Base-by-base conservation (phyloP, 2,888 invertebrate genomes). In the Allolobophora icterica region DNA sequence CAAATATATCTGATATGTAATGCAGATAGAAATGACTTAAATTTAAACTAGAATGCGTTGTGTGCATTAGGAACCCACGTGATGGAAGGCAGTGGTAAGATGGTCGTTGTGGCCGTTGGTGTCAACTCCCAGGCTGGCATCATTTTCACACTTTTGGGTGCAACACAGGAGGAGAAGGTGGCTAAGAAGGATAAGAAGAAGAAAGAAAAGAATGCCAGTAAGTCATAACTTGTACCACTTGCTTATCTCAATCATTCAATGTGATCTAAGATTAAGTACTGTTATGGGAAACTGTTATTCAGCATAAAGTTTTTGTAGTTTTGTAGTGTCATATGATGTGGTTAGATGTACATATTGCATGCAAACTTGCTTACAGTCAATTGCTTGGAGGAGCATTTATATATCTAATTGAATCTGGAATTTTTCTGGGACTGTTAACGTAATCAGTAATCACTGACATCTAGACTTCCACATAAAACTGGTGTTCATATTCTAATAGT, bases 11-110 rank as follows among this genome's bases (percentile, higher is more conserved):
- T 30, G n/a, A 71, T 71, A 71, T 71, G 8, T 71, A 71, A 71
- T 71, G 11, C 71, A 71, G 8, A n/a, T n/a, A 71, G n/a, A n/a
- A 6, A 8, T 30, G 71, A 30, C 71, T 71, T 24, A 24, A 24
- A n/a, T n/a, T 71, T 71, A n/a, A 71, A n/a, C 2, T n/a, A n/a
- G 71, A 71, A 13, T 8, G 30, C 6, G 71, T 35, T 91, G n/a
- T 89, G 21, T 42, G 24, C 83, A 21, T 5, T 91, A 96, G 97
- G 97, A 93, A 99, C 99, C 92, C 99, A 99, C 96, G 98, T 99
- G 93, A 99, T 99, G 99, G 99, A 99, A 96, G 99, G 99, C 93
- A 99, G 99, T 93, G 99, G 99, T 92, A 99, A 99, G 96, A 99
- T 99, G 98, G 95, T 99, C 94, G 99, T 99, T 91, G 97, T 99